phyloP scores from a whole-genome alignment of 2,797 vertebrate genomes.

The Enteromius treurensis region DNA sequence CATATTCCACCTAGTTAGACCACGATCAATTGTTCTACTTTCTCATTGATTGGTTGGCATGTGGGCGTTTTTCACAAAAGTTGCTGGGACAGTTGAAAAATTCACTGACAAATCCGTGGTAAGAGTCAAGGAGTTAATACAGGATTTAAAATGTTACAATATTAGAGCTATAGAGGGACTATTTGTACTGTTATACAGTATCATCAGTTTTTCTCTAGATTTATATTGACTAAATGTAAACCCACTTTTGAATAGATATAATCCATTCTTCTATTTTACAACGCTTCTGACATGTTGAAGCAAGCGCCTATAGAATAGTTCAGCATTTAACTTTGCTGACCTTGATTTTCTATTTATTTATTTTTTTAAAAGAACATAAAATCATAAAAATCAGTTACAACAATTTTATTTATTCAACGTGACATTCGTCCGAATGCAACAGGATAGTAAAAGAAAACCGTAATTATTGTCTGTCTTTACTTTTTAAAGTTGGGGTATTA shows the following conservation, averaged over 20 bases:
- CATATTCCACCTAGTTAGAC: not conserved
- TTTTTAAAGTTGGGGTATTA: not conserved
- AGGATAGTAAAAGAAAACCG: not conserved
- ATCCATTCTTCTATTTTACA: not conserved
- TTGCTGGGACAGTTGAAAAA: not conserved
- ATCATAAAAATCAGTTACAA: not conserved
- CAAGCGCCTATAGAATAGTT: not conserved
- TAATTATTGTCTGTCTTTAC: not conserved
- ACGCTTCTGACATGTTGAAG: slow-evolving; percentile 4
- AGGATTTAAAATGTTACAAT: slow-evolving; percentile 12
- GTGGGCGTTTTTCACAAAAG: not conserved
- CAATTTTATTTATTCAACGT: not conserved
- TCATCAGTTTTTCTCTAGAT: not conserved
- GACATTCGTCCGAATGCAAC: not conserved
- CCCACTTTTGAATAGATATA: slow-evolving; percentile 14
- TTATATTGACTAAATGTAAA: not conserved
- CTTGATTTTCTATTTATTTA: not conserved
- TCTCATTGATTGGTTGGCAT: not conserved
- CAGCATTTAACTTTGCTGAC: not conserved
- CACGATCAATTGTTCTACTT: not conserved
- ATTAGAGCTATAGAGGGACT: not conserved
- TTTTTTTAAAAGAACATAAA: not conserved
- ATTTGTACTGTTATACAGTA: not conserved
- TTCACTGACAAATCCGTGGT: not conserved
- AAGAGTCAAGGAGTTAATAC: not conserved